These are phyloP conservation scores for Turritopsis dohrnii DNA, from an alignment of 30 jellyfish, hydroid and myxozoan genomes.

Conservation along the genomic window DNA sequence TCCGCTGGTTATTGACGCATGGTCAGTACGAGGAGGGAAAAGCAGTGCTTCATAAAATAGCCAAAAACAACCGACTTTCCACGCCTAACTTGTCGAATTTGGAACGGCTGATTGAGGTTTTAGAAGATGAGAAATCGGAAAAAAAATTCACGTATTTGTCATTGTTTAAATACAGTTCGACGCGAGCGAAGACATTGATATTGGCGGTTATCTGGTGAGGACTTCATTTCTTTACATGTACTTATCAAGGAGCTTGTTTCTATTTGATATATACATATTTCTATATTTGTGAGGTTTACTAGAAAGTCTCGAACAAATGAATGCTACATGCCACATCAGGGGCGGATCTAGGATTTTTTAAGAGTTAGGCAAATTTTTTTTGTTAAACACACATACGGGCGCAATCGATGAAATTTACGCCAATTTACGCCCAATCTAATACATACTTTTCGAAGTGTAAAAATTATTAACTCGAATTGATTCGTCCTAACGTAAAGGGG, in stretches of 20 bases:
- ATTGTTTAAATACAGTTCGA: not conserved
- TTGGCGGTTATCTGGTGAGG: not conserved
- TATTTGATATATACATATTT: not conserved
- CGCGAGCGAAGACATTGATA: not conserved
- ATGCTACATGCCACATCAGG: too few species aligned
- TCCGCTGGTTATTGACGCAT: conserved; percentile 48
- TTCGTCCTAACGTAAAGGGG: too few species aligned
- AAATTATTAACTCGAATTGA: too few species aligned
- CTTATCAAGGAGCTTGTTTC: not conserved
- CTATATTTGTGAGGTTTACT: too few species aligned
- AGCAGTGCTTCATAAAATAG: conserved; percentile 10
- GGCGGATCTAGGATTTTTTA: too few species aligned
- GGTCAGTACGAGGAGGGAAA: conserved; percentile 45
- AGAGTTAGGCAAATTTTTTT: too few species aligned
- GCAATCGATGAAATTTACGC: too few species aligned
- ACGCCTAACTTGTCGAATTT: conserved; percentile 24
- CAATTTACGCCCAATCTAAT: too few species aligned
- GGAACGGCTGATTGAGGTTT: not conserved
- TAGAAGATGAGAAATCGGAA: not conserved
- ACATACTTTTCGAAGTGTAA: too few species aligned
- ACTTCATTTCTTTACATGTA: not conserved
- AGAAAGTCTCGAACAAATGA: too few species aligned
- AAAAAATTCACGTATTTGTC: not conserved
- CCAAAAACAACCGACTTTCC: conserved; percentile 27
- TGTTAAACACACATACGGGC: too few species aligned